Evolutionary conservation across 1,140 invertebrate genomes (phyloP), one percentile per base, ranked within the genome.

Genomic region (Hermatobates lingyangjiaoensis): DNA sequence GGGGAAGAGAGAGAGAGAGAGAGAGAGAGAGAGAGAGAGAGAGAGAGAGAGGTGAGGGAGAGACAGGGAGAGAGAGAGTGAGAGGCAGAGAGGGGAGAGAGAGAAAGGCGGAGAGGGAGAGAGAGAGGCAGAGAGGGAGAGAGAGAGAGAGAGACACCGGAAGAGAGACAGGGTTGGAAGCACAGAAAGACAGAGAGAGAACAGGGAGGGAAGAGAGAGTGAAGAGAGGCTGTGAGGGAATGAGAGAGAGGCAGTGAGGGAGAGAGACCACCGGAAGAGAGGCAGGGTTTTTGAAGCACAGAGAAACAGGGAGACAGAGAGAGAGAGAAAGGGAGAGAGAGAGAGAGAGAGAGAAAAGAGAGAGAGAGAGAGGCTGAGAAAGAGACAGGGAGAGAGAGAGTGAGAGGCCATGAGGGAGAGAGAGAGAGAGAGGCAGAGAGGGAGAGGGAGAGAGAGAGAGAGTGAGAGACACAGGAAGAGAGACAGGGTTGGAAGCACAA

Each of bases 321-420:
- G 46, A 30, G 52, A 45, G 52, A 45, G 44, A 53, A 44, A 45
- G 52, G 18, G 42, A 44, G 42, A 44, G 42, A 44, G 42, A 44
- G 42, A 44, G 42, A 44, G 42, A 44, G 42, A 44, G 42, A 45
- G 42, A 23, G 23, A 23, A 20, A 45, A 45, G 42, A 45, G 42
- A 23, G 23, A 45, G n/a, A 45, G 42, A 23, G 23, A 45, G 42
- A 45, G 42, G 20, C 7, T 7, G 23, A 44, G 42, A 44, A 20
- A 44, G 42, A 44, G 42, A 44, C 7, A 44, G 42, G 20, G 42
- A 44, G 42, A 44, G 42, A 44, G 42, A 44, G 42, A 44, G 42
- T 12, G 42, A 45, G 42, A 45, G 42, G 20, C 7, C 7, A 20
- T 7, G 23, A 23, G 42, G 20, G 42, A 23, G 23, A 45, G 42